Evolutionary conservation across 1,140 invertebrate genomes (phyloP).

Genomic region (Heliconius hewitsoni): DNA sequence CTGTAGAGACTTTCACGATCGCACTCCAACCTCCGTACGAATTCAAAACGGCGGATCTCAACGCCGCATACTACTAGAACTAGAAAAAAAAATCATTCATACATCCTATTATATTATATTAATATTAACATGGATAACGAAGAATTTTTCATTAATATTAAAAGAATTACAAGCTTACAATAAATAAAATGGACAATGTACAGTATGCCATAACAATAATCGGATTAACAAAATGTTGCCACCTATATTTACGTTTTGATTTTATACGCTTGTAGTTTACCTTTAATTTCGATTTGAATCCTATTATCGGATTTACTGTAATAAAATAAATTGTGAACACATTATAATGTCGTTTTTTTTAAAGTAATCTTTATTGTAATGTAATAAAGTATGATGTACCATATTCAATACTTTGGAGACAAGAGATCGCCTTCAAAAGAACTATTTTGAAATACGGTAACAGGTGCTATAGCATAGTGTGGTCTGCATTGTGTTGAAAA

Average conservation of each 20-base stretch:
- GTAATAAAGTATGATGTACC: neutral
- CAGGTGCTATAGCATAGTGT: neutral
- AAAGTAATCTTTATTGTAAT: neutral
- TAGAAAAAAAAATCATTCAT: neutral
- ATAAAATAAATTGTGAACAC: neutral
- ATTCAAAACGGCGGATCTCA: no score
- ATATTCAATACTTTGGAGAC: neutral
- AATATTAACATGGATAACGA: neutral
- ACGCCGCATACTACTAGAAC: no score
- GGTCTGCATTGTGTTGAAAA: neutral
- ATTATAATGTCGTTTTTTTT: neutral
- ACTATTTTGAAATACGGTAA: neutral
- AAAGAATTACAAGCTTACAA: neutral
- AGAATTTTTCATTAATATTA: neutral
- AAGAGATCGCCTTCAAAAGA: neutral
- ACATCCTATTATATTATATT: neutral
- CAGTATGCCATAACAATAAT: neutral
- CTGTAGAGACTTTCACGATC: no score
- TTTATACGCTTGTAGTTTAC: neutral
- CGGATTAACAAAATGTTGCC: neutral
- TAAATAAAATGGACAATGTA: neutral
- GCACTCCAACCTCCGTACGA: no score
- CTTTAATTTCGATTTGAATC: neutral
- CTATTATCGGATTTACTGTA: constrained; percentile 6
- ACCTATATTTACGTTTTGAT: neutral